A percentile compares a stretch with the other conserved stretches of the same genome.
phyloP scores from a whole-genome alignment of 2,888 invertebrate genomes.

The Epinotia nisella region DNA sequence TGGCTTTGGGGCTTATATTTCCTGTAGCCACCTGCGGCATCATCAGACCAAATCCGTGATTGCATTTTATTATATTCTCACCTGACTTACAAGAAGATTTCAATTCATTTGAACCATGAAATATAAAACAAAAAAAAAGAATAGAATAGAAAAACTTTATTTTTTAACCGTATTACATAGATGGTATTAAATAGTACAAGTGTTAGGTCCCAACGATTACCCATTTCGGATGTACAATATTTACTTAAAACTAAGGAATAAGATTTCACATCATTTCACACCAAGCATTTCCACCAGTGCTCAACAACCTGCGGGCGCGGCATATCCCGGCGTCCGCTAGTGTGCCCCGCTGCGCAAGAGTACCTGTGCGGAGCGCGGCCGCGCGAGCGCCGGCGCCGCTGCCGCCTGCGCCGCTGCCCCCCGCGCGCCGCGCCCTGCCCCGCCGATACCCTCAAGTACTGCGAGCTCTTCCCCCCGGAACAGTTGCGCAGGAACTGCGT shows the following conservation, averaged over 20 bases:
- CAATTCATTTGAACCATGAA: too few relatives aligned
- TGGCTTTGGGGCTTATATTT: background rate
- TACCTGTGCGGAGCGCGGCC: conserved; percentile 83
- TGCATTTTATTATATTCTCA: background rate
- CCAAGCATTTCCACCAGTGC: conserved; percentile 72
- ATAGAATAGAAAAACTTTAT: too few relatives aligned
- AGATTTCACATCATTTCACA: too few relatives aligned
- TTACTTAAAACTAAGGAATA: too few relatives aligned
- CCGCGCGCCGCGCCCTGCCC: conserved; percentile 58
- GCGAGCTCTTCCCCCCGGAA: conserved; percentile 71
- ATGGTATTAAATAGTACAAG: too few relatives aligned
- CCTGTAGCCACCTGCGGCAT: too few relatives aligned
- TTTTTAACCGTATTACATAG: too few relatives aligned
- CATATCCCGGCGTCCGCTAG: conserved; percentile 79
- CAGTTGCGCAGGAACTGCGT: conserved; percentile 82
- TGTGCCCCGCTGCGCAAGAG: conserved; percentile 81
- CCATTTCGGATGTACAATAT: too few relatives aligned
- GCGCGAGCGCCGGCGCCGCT: conserved; percentile 79
- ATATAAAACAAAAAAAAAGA: too few relatives aligned
- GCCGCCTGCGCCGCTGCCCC: conserved; percentile 73
- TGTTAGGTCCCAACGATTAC: too few relatives aligned
- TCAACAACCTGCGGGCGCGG: conserved; percentile 86
- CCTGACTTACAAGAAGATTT: background rate
- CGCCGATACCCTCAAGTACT: conserved; percentile 77
- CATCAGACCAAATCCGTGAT: background rate